These are phyloP conservation scores for Steinernema khuongi DNA, from an alignment of 1,140 invertebrate genomes.

Conservation along the genomic window DNA sequence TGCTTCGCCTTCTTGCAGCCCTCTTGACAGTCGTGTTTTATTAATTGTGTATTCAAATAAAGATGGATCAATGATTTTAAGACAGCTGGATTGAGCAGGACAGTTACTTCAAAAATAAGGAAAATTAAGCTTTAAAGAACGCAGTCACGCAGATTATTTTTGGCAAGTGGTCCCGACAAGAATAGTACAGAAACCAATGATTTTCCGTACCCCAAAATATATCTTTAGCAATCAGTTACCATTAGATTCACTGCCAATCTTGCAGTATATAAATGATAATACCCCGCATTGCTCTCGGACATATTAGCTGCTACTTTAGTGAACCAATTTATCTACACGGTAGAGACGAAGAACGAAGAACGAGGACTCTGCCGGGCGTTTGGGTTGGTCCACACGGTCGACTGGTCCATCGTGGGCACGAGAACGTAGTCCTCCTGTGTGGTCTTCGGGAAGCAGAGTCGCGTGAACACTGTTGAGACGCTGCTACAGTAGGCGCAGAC, in stretches of 20 bases:
- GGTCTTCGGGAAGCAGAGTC: not conserved
- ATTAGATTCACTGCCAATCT: too few relatives aligned
- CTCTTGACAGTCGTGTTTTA: conserved; percentile 13
- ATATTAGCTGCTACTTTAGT: not conserved
- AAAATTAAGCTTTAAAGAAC: too few relatives aligned
- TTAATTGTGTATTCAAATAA: not conserved
- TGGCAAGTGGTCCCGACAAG: too few relatives aligned
- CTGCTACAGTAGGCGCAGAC: conserved; percentile 5
- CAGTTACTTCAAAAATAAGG: too few relatives aligned
- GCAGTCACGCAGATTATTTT: too few relatives aligned
- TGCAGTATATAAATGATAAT: too few relatives aligned
- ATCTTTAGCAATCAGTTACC: too few relatives aligned
- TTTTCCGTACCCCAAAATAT: too few relatives aligned
- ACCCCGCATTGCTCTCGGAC: too few relatives aligned
- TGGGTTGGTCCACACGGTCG: not conserved
- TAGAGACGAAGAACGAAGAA: not conserved
- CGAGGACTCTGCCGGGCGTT: not conserved
- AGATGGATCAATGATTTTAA: too few relatives aligned
- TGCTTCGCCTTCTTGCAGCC: conserved; percentile 46
- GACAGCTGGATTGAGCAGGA: too few relatives aligned
- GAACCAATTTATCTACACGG: not conserved
- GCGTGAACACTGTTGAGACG: not conserved
- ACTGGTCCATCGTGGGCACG: not conserved
- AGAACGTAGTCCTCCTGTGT: not conserved
- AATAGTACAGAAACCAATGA: too few relatives aligned